Conservation (phyloP, 2,797 vertebrate species). For the Apogon hyalosoma region DNA sequence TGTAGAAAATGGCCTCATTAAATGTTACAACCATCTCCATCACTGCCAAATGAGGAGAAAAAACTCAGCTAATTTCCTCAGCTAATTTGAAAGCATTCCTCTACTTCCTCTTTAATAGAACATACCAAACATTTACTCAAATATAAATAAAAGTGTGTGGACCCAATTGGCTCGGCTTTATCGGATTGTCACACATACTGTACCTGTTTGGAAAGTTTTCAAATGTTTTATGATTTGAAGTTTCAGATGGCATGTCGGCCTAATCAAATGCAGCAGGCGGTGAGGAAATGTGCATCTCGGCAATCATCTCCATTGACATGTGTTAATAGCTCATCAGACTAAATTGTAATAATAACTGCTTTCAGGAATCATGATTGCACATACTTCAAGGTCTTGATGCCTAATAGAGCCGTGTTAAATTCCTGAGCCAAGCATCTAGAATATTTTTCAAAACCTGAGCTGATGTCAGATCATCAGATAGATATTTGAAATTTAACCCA, state of each 20-base stretch:
- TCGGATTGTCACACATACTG: constrained; percentile 17
- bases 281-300: constrained; percentile 80
- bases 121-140: constrained; percentile 44
- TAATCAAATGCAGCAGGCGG: constrained; percentile 86
- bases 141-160: constrained; percentile 33
- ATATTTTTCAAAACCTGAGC: constrained; percentile 46
- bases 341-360: constrained; percentile 87
- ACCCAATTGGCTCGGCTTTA: constrained; percentile 10
- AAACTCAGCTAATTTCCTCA: constrained; percentile 42
- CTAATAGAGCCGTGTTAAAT: constrained; percentile 66
- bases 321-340: constrained; percentile 88
- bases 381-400: constrained; percentile 63
- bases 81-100: constrained; percentile 73
- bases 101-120: constrained; percentile 55
- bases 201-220: constrained; percentile 68
- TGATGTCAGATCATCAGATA: constrained; percentile 24
- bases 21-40: constrained; percentile 61
- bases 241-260: constrained; percentile 68
- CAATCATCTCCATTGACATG: constrained; percentile 87
- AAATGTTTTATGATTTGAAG: constrained; percentile 65
- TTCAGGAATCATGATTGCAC: constrained; percentile 82
- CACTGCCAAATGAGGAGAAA: constrained; percentile 29
- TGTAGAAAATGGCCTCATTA: constrained; percentile 72
- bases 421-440: constrained; percentile 49
- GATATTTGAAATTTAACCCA: constrained; percentile 46